Conservation (phyloP, 2,113 vertebrate species). For the Gymnarchus niloticus region DNA sequence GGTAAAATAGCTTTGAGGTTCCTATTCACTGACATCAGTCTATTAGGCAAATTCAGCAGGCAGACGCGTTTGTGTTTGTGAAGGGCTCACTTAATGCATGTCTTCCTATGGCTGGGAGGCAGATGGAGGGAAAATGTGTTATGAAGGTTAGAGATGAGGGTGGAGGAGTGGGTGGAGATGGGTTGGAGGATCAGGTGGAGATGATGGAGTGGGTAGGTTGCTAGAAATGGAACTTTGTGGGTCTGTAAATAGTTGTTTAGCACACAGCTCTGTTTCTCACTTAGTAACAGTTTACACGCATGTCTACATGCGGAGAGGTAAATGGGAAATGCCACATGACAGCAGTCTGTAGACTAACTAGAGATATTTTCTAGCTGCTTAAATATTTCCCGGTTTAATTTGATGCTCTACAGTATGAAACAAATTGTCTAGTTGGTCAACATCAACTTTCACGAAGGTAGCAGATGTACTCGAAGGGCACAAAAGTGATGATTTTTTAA, state of each 20-base stretch:
- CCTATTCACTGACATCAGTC: not conserved
- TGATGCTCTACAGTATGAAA: not conserved
- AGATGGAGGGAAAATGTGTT: not conserved
- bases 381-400: not conserved
- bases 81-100: not conserved
- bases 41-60: not conserved
- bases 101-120: not conserved
- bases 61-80: not conserved
- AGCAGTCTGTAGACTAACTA: not conserved
- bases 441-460: not conserved
- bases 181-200: not conserved
- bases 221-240: not conserved
- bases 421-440: not conserved
- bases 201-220: not conserved
- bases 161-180: not conserved
- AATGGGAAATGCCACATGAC: not conserved
- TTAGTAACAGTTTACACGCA: not conserved
- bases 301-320: not conserved
- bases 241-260: not conserved
- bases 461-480: not conserved
- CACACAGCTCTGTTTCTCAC: not conserved
- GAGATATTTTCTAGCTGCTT: slow-evolving; percentile 7
- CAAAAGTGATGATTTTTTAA: not conserved
- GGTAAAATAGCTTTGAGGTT: slow-evolving; percentile 9
- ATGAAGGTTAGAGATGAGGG: not conserved